Evolutionary conservation across 2,113 vertebrate genomes (phyloP), one percentile per base, ranked within the genome.

Genomic region (Spheniscus mendiculus): DNA sequence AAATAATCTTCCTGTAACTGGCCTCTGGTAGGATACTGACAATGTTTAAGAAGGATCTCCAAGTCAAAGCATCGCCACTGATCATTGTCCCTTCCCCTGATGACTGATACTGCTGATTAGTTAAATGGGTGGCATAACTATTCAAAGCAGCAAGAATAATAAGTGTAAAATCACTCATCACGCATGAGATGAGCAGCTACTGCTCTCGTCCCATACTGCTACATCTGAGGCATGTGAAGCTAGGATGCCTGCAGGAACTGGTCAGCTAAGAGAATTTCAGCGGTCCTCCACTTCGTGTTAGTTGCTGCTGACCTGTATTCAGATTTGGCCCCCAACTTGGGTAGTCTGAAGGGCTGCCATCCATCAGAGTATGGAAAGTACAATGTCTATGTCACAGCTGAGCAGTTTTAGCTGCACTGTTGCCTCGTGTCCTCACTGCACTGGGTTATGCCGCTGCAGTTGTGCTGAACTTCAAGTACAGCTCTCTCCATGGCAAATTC

Each of bases 381-480:
- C 20, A 58, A 5, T 38, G 47, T 45, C 88, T 74, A 55, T 67
- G 61, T 21, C 17, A 40, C 44, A 84, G 30, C 26, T 23, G 59
- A 58, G 26, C 8, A 73, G 12, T 55, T 94, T 78, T 71, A 89
- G 38, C 59, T 59, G n/a, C 12, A 16, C 26, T 89, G 2, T 59
- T 79, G 38, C 20, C 58, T 70, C 2, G 1, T 92, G 44, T 94
- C 59, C n/a, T 90, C n/a, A 11, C 32, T 67, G 55, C 14, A 34
- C 20, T 12, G 7, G 27, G 25, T 88, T 92, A 47, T 1, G 3
- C 12, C 0, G 0, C 53, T 59, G 47, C 0, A 3, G 17, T 21
- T 72, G n/a, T 1, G 0, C n/a, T 89, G 83, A 81, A 50, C 32
- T 92, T 49, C 5, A 2, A 14, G 36, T n/a, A 36, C 22, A 61